Percentiles rank a stretch among this genome's conserved stretches.
Conservation (phyloP, 53 echinoderm and acorn worm species). For the Mesocentrotus franciscanus region DNA sequence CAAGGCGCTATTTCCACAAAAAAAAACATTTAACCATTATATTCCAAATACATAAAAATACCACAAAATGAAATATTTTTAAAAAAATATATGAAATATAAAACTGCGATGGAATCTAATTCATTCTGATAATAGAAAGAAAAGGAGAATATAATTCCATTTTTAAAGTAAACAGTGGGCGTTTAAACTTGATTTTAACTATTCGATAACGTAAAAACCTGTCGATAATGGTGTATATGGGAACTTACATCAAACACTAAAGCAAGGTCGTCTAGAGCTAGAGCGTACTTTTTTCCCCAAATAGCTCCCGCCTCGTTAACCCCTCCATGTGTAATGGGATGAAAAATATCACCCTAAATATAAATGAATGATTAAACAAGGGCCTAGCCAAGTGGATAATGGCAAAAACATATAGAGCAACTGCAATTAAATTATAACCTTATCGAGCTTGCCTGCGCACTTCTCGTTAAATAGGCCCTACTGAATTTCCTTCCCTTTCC, state of each 20-base stretch:
- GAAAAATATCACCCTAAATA: conserved; percentile 12
- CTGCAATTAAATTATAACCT: conserved; percentile 41
- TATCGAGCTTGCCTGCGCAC: background rate
- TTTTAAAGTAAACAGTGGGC: background rate
- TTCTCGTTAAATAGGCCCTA: background rate
- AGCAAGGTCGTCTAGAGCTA: background rate
- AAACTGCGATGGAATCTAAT: too few relatives aligned
- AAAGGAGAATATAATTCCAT: too few relatives aligned
- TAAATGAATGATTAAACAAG: conserved; percentile 17
- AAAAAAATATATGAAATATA: too few relatives aligned
- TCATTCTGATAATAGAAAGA: too few relatives aligned
- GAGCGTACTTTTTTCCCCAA: background rate
- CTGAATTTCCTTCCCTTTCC: background rate
- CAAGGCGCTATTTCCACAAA: too few relatives aligned
- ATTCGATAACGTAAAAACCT: background rate
- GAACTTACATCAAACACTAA: background rate
- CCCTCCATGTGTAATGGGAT: background rate
- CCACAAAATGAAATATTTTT: too few relatives aligned
- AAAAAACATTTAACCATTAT: too few relatives aligned
- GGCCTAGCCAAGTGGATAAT: conserved; percentile 45
- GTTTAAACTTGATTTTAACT: background rate
- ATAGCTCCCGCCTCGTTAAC: background rate
- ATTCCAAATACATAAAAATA: too few relatives aligned
- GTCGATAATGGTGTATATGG: background rate
- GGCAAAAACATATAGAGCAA: conserved; percentile 9